Evolutionary conservation across 1,140 invertebrate species (phyloP), one percentile per base, ranked within the genome.

Genomic region (Papilio helenus): DNA sequence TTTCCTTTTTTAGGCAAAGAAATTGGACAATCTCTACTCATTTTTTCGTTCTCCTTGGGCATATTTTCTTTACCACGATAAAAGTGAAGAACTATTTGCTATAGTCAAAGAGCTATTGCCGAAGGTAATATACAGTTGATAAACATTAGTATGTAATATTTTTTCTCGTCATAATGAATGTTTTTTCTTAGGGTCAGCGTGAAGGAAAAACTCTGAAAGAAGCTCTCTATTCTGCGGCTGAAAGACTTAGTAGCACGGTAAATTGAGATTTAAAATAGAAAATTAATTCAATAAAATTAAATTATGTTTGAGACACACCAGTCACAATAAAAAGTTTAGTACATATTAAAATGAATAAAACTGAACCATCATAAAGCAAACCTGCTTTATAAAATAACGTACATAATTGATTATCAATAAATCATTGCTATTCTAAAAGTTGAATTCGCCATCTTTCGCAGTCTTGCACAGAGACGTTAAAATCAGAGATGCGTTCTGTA

Each of bases 51-150:
- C 84, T 16, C 85, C 89, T 2, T 92, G 92, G 90, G 89, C 90
- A n/a, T 85, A 82, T 68, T 94, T 90, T 83, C 82, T 94, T n/a
- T 94, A 94, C 68, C 87, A 91, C 55, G 91, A 94, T 72, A 88
- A 89, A 58, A 74, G 80, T 18, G 85, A 90, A 18, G 90, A 93
- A 18, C 73, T 94, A 29, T 89, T 94, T 68, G 87, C 88, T 34
- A 89, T 91, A 85, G 88, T 88, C 34, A 92, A 93, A 74, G 90
- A 94, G 84, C 80, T 94, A 20, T 74, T 90, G 23, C 91, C 92
- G 42, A 90, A 91, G 89, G 92, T 92, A 82, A 76, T 20, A 76
- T 73, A 58, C 51, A 29, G 18, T 16, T 77, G 71, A 42, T 8
- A 12, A 16, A 23, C 12, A 39, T 16, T 16, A n/a, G 8, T 79